Conservation (phyloP, 92 coral and sea anemone genomes). For the Porites evermanni region DNA sequence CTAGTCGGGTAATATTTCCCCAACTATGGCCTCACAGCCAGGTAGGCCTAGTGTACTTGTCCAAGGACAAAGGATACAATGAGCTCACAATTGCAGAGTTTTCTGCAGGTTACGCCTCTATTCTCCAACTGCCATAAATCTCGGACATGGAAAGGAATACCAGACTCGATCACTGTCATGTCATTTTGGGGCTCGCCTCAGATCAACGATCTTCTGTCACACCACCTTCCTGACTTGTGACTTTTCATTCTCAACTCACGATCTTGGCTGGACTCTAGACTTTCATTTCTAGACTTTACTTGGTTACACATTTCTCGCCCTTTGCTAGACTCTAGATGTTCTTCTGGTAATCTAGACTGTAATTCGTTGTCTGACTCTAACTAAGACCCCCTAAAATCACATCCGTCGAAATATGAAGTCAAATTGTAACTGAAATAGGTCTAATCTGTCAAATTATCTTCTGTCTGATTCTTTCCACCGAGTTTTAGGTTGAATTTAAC, state of each 20-base stretch:
- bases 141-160: neutral
- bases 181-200: neutral
- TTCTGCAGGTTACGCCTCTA: slow-evolving; percentile 22
- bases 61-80: slow-evolving; percentile 20
- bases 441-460: too few species aligned
- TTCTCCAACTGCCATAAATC: neutral
- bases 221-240: slow-evolving; percentile 20
- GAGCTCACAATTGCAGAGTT: slow-evolving; percentile 21
- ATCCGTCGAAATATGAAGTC: too few species aligned
- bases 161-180: slow-evolving; percentile 15
- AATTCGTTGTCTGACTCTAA: neutral
- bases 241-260: slow-evolving; percentile 9
- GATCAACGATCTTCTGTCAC: slow-evolving; percentile 8
- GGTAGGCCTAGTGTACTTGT: slow-evolving; percentile 5
- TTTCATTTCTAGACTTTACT: neutral
- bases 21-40: slow-evolving; percentile 33
- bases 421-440: too few species aligned
- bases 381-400: too few species aligned
- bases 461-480: too few species aligned
- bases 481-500: too few species aligned
- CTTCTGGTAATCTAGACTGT: slow-evolving; percentile 3
- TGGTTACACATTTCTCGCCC: neutral
- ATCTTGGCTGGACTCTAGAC: slow-evolving; percentile 1
- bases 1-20: slow-evolving; percentile 28
- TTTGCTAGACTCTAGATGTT: slow-evolving; percentile 8